A percentile compares a stretch with the other conserved stretches of the same genome.
phyloP scores from a whole-genome alignment of 2,888 invertebrate genomes.

The Pimpla rufipes region DNA sequence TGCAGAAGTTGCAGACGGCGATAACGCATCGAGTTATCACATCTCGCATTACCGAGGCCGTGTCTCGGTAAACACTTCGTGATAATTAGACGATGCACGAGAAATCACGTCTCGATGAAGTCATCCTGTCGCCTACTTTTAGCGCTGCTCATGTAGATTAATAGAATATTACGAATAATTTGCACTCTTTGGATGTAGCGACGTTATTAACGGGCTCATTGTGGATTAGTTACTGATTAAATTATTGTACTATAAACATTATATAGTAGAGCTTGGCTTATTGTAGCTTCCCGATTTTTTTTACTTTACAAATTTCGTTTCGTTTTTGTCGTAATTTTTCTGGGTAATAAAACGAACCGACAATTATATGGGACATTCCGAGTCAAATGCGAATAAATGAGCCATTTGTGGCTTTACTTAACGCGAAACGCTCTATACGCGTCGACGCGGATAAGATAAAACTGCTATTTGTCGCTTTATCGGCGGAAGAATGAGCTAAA shows the following conservation, averaged over 20 bases:
- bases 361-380: no score
- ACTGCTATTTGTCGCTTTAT: no score
- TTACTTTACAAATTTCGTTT: no score
- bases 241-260: not conserved
- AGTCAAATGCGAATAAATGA: no score
- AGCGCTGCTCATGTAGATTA: not conserved
- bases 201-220: not conserved
- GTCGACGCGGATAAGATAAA: no score
- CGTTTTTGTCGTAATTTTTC: no score
- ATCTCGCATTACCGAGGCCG: conserved; percentile 74
- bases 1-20: conserved; percentile 66
- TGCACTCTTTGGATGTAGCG: not conserved
- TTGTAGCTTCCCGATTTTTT: no score
- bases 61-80: conserved; percentile 66
- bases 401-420: no score
- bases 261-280: no score
- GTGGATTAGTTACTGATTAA: not conserved
- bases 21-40: conserved; percentile 73
- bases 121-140: conserved; percentile 25
- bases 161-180: not conserved
- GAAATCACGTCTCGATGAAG: conserved; percentile 29
- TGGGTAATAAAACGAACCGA: no score
- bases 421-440: no score
- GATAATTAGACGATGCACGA: conserved; percentile 47
- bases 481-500: no score